Evolutionary conservation across 2,888 invertebrate species (phyloP), one percentile per base, ranked within the genome.

Genomic region (Sinopyrophorus schimmeli): DNA sequence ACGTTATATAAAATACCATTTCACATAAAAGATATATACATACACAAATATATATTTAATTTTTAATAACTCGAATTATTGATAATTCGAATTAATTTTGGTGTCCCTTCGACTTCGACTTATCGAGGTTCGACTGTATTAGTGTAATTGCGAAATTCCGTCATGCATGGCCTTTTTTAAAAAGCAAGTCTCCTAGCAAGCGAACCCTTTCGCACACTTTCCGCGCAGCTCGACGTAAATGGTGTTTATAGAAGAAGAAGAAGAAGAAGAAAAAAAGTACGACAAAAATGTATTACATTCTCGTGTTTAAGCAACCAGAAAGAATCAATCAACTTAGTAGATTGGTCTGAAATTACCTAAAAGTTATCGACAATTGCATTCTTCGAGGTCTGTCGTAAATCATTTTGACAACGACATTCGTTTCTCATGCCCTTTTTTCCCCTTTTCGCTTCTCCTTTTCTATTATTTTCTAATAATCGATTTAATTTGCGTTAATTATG

Each of bases 341-440:
- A 38, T 47, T 47, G 39, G 39, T 20, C 32, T 27, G 39, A 47
- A 47, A 47, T 47, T 47, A 47, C 39, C 47, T 24, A 47, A 47
- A 48, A 16, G 10, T 6, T 32, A 43, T 43, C 41, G 38, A 31
- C 49, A 43, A 49, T 49, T 43, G 26, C 42, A 43, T 43, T 49
- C 23, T 32, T 27, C 12, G 14, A 42, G 18, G 27, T 20, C 21
- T 31, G 27, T 23, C 47, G 32, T 49, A 43, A 49, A 49, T 49
- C 43, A 49, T 43, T 39, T 39, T 32, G 49, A 49, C 49, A 49
- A 21, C 28, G 37, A n/a, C n/a, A n/a, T n/a, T 37, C 14, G 48
- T 42, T 48, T 37, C 42, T 37, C 28, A 42, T 20, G 11, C 7
- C 17, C 20, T 27, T 40, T 27, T 21, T 48, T n/a, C n/a, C n/a